Percentiles rank a stretch among this genome's conserved stretches.
Conservation (phyloP, 2,797 vertebrate species). For the Pogoniulus pusillus region DNA sequence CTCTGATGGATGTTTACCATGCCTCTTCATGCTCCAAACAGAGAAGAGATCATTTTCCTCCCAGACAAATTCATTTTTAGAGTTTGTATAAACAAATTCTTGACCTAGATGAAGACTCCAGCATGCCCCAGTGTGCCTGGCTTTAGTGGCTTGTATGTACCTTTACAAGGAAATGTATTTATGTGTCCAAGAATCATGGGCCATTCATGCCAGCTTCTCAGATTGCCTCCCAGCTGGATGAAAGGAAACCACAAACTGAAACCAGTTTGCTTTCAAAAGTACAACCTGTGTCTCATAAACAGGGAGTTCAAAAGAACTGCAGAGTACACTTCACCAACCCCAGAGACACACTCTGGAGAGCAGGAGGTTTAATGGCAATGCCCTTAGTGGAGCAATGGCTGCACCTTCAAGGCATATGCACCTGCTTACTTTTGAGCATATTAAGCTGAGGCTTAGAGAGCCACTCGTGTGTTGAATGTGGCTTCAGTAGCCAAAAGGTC, state of each 20-base stretch:
- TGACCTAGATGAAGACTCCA: neutral
- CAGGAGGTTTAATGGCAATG: neutral
- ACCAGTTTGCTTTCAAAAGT: neutral
- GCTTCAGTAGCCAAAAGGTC: neutral
- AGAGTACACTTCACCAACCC: neutral
- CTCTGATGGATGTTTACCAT: neutral
- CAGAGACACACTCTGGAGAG: neutral
- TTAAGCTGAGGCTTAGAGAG: neutral
- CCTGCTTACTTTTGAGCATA: neutral
- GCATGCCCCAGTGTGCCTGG: neutral
- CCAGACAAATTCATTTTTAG: constrained; percentile 32
- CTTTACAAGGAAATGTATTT: constrained; percentile 22
- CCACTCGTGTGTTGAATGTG: fast-evolving
- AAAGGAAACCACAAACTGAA: constrained; percentile 41
- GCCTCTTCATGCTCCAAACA: constrained; percentile 15
- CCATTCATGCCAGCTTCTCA: constrained; percentile 18
- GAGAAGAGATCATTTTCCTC: neutral
- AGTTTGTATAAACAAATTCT: constrained; percentile 39
- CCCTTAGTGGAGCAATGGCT: neutral
- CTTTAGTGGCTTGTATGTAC: neutral
- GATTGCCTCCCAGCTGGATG: constrained; percentile 13
- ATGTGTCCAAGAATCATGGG: neutral
- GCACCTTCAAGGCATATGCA: neutral
- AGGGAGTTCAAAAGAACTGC: neutral
- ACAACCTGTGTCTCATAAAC: neutral